Conservation (phyloP, 2,888 invertebrate genomes). For the Euspilapteryx auroguttella region DNA sequence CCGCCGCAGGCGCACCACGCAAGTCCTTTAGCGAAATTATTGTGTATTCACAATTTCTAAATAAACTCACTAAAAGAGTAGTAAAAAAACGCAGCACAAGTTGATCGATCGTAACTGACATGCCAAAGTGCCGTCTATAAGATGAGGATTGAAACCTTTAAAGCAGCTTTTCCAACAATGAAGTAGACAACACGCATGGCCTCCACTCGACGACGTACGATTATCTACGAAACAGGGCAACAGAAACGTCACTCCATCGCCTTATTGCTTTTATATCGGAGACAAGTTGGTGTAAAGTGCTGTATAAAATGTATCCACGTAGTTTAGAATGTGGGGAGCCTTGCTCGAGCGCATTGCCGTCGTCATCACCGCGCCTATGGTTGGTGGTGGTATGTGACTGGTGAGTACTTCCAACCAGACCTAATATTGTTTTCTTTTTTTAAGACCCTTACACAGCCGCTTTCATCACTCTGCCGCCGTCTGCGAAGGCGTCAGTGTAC, state of each 20-base stretch:
- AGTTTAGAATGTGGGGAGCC: too few species aligned
- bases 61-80: constrained; percentile 48
- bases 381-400: too few species aligned
- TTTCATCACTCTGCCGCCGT: too few species aligned
- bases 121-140: constrained; percentile 62
- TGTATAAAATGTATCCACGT: too few species aligned
- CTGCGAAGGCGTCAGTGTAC: too few species aligned
- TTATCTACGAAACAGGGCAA: constrained; percentile 60
- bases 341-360: too few species aligned
- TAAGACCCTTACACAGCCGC: too few species aligned
- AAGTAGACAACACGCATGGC: constrained; percentile 58
- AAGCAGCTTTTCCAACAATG: constrained; percentile 62
- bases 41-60: constrained; percentile 56
- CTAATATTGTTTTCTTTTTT: too few species aligned
- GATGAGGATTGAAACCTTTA: constrained; percentile 57
- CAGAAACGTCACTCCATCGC: constrained; percentile 42
- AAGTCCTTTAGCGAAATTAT: too few species aligned
- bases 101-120: constrained; percentile 59
- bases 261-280: constrained; percentile 4
- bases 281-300: constrained; percentile 5
- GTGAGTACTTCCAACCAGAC: too few species aligned
- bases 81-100: constrained; percentile 57
- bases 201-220: constrained; percentile 48
- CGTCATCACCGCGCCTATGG: too few species aligned
- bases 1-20: too few species aligned